Evolutionary conservation across 1,140 invertebrate genomes (phyloP).

Genomic region (Hydropsyche tenuis): DNA sequence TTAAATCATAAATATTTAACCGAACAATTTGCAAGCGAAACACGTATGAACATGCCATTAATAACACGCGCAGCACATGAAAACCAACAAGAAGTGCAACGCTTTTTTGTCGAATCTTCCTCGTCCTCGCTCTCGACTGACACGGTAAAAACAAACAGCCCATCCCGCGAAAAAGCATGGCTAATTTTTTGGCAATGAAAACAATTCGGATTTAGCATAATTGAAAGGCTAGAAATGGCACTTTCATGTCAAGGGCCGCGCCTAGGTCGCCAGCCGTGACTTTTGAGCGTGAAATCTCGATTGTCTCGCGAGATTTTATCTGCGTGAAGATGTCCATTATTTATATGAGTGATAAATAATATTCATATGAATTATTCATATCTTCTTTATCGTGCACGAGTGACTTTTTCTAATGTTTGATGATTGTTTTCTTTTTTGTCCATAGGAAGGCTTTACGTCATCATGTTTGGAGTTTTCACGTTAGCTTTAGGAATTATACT

Average conservation of each 20-base stretch:
- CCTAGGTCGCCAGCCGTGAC: not conserved
- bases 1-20: too few species aligned
- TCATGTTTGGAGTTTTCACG: conserved; percentile 78
- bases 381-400: not conserved
- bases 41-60: too few species aligned
- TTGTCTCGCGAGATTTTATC: not conserved
- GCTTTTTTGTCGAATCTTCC: too few species aligned
- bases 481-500: conserved; percentile 80
- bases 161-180: too few species aligned
- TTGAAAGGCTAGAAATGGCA: not conserved
- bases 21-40: too few species aligned
- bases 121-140: too few species aligned
- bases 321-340: not conserved
- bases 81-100: too few species aligned
- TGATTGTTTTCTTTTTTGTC: conserved; percentile 58
- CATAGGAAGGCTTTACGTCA: conserved; percentile 77
- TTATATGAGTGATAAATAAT: not conserved
- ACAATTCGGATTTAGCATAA: not conserved
- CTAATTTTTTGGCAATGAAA: too few species aligned
- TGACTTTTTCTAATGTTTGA: not conserved
- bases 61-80: too few species aligned
- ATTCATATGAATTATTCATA: not conserved
- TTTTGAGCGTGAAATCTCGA: not conserved
- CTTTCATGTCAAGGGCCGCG: conserved; percentile 8
- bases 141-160: too few species aligned